These are phyloP conservation scores for Acanthis flammea DNA, from an alignment of 2,797 vertebrate species.

Conservation along the genomic window DNA sequence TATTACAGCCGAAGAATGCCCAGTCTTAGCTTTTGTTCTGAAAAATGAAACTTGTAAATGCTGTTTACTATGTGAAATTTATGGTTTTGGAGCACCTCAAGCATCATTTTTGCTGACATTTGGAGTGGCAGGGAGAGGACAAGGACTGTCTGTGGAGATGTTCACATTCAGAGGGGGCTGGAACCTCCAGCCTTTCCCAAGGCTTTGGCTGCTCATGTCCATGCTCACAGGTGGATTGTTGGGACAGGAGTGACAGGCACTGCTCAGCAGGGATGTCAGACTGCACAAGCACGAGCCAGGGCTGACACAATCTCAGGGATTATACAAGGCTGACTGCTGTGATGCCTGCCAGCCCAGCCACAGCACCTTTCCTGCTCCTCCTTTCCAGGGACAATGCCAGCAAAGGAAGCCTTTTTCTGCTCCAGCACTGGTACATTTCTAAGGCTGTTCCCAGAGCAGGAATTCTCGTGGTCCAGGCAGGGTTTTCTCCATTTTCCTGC, in stretches of 20 bases:
- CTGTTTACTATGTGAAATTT: accelerated
- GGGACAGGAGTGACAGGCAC: background rate
- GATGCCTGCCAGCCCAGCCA: background rate
- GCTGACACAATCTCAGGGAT: background rate
- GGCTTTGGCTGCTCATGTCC: background rate
- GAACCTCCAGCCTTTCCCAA: background rate
- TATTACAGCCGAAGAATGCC: background rate
- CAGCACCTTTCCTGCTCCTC: background rate
- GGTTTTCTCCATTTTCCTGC: background rate
- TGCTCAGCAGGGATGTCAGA: background rate
- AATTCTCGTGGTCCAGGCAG: background rate
- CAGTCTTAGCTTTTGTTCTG: background rate
- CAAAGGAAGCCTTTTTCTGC: background rate
- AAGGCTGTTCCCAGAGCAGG: background rate
- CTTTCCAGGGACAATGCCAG: background rate
- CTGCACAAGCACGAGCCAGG: background rate
- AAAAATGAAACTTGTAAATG: background rate
- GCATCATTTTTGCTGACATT: background rate
- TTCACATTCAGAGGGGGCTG: background rate
- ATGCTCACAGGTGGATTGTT: background rate
- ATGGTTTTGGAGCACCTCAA: background rate
- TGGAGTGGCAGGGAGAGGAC: background rate
- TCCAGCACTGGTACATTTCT: background rate
- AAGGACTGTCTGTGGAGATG: background rate
- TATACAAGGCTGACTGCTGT: background rate